These are phyloP conservation scores for Cromileptes altivelis DNA, from an alignment of 2,113 vertebrate species.

Conservation along the genomic window DNA sequence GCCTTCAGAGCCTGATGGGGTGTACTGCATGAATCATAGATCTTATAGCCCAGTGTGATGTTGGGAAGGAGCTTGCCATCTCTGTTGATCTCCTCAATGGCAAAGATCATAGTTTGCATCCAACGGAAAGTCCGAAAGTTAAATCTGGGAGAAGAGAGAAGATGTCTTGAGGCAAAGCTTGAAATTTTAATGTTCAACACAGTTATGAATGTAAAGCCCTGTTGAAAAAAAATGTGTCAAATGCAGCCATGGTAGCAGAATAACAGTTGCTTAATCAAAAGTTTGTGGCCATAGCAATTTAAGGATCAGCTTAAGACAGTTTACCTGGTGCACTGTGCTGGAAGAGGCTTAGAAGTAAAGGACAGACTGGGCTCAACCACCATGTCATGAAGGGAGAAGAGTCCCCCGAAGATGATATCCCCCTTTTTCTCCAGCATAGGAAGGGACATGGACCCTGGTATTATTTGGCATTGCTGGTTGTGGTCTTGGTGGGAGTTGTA, in stretches of 20 bases:
- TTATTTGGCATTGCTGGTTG: slow-evolving; percentile 65
- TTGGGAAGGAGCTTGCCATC: slow-evolving; percentile 79
- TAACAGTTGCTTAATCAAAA: background rate
- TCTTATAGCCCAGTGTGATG: slow-evolving; percentile 85
- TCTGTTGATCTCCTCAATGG: slow-evolving; percentile 85
- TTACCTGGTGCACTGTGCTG: slow-evolving; percentile 81
- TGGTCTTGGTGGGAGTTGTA: slow-evolving; percentile 34
- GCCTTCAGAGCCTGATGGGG: slow-evolving; percentile 82
- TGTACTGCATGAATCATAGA: slow-evolving; percentile 85
- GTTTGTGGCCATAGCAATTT: background rate
- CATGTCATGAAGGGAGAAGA: slow-evolving; percentile 86
- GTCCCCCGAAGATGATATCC: slow-evolving; percentile 83
- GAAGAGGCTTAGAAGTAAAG: slow-evolving; percentile 74
- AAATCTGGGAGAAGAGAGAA: slow-evolving; percentile 71
- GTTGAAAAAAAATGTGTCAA: background rate
- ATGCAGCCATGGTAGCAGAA: background rate
- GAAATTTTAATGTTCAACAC: background rate
- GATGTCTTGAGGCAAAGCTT: background rate
- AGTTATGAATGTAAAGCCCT: background rate
- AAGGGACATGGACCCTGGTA: slow-evolving; percentile 70
- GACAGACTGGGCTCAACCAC: slow-evolving; percentile 73
- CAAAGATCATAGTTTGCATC: slow-evolving; percentile 89
- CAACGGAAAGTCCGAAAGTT: slow-evolving; percentile 86
- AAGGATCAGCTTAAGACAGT: background rate
- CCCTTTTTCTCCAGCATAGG: slow-evolving; percentile 79